These are phyloP conservation scores for Micronycteris hirsuta DNA, from an alignment of 2,113 vertebrate species.

Conservation along the genomic window DNA sequence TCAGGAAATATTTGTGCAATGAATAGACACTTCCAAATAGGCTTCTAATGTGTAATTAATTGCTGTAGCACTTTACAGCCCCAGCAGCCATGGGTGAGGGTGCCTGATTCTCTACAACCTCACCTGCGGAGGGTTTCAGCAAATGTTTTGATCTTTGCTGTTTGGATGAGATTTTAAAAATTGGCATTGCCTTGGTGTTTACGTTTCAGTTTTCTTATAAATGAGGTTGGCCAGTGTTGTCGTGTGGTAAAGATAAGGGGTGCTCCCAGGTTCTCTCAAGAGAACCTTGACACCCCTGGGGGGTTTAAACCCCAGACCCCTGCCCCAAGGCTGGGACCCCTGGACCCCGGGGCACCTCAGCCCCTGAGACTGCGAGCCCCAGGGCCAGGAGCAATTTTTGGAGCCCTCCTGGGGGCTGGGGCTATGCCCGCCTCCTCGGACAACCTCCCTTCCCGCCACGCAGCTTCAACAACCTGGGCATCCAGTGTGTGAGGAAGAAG, in stretches of 20 bases:
- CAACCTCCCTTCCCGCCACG: background rate
- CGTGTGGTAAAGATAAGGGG: no score
- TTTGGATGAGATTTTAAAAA: background rate
- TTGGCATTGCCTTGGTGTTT: background rate
- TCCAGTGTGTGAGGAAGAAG: constrained; percentile 94
- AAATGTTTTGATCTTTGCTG: background rate
- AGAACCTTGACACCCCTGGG: background rate
- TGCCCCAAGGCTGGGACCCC: background rate
- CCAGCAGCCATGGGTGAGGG: background rate
- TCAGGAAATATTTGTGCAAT: background rate
- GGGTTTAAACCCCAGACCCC: background rate
- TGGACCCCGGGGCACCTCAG: background rate
- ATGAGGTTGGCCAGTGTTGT: background rate
- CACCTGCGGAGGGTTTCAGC: background rate
- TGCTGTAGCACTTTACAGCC: background rate
- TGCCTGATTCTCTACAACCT: background rate
- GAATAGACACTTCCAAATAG: background rate
- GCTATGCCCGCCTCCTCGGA: background rate
- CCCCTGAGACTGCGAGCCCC: background rate
- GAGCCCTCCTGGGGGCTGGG: background rate
- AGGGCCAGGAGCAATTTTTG: background rate
- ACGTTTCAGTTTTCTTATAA: background rate
- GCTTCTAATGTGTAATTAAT: background rate
- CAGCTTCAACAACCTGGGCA: constrained; percentile 93
- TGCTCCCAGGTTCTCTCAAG: background rate